phyloP scores from a whole-genome alignment of 2,888 invertebrate genomes.

The Napeogenes sylphis region DNA sequence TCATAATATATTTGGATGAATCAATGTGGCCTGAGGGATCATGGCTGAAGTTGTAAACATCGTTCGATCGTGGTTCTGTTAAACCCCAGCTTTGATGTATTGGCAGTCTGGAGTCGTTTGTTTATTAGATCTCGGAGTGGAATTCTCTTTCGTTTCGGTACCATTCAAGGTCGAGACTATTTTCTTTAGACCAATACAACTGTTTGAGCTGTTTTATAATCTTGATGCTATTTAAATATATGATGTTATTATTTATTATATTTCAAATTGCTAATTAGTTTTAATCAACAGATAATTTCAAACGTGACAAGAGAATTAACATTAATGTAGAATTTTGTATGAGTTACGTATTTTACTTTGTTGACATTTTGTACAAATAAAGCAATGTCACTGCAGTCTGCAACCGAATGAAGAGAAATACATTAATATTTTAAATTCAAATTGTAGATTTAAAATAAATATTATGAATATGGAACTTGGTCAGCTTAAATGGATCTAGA shows the following conservation, averaged over 20 bases:
- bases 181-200: conserved; percentile 23
- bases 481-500: conserved; percentile 23
- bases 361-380: neutral
- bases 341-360: neutral
- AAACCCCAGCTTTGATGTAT: conserved; percentile 49
- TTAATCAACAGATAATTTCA: neutral
- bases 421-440: neutral
- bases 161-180: conserved; percentile 33
- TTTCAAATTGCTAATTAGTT: neutral
- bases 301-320: neutral
- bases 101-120: conserved; percentile 24
- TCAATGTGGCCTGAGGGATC: conserved; percentile 37
- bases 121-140: conserved; percentile 31
- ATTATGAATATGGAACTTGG: conserved; percentile 21
- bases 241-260: neutral
- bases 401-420: neutral
- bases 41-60: conserved; percentile 36
- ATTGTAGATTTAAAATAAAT: neutral
- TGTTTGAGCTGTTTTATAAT: conserved; percentile 6
- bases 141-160: conserved; percentile 34
- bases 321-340: neutral
- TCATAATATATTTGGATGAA: too few species aligned
- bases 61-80: conserved; percentile 34
- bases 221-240: neutral
- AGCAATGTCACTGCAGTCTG: too few species aligned